Base-by-base conservation (phyloP, 2,797 vertebrate species). In the Sparus aurata region DNA sequence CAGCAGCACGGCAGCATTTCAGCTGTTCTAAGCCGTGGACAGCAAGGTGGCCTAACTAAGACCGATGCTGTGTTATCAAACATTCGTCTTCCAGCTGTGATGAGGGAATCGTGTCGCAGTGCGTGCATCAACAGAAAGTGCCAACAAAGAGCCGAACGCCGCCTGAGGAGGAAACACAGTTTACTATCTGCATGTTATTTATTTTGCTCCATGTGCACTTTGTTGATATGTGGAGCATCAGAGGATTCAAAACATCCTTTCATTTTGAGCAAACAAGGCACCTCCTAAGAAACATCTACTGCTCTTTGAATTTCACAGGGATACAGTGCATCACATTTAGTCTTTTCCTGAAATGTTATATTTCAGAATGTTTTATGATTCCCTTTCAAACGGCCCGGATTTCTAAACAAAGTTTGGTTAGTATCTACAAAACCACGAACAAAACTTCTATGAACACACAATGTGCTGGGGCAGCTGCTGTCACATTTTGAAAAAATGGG, bases 381-480 rank as follows among this genome's bases (percentile, higher is more conserved):
- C 20, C 2, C 50, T 68, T 53, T 73, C 27, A 22, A 34, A 43
- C n/a, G 12, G 55, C 38, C 69, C n/a, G 43, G 41, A 23, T 57
- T 74, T 59, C 64, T 6, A 4, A 30, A 70, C 27, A 23, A 1
- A 64, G 15, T 49, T 67, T 43, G 1, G 13, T 22, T 27, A 13
- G 71, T 58, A 41, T 49, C 52, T 25, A 49, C 13, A 61, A 62
- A 59, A 16, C 4, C 13, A 10, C 10, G 13, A 50, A 11, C 22
- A 15, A 17, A 15, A 34, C 10, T 1, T 57, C 3, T 30, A 45
- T 16, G 18, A 18, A 62, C 18, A 34, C 1, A 30, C 12, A 53
- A 7, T 59, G 45, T 45, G 60, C 58, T 20, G 12, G 59, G 41
- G 54, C 45, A 25, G 63, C 63, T 52, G 68, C 12, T 65, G 34